Evolutionary conservation across 2,888 invertebrate species (phyloP).

Genomic region (Plebejus anna): DNA sequence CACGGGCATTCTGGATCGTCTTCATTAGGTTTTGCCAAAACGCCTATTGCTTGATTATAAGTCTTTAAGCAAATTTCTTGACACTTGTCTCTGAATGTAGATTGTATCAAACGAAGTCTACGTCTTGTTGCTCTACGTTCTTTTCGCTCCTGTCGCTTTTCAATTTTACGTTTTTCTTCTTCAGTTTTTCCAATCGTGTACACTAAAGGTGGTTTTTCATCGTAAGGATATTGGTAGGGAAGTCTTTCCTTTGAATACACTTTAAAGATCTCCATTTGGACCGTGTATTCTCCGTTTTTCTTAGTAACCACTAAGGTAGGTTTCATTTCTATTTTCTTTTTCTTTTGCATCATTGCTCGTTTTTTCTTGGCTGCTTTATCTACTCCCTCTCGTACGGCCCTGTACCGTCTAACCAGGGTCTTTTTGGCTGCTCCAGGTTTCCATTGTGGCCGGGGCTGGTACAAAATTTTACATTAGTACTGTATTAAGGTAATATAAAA

Average conservation of each 20-base stretch:
- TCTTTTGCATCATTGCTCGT: conserved; percentile 59
- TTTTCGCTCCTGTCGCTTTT: conserved; percentile 59
- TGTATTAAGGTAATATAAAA: background rate
- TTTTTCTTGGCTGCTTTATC: conserved; percentile 67
- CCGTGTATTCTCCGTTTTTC: conserved; percentile 63
- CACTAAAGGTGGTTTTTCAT: conserved; percentile 63
- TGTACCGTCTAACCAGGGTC: conserved; percentile 60
- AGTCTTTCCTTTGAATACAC: conserved; percentile 69
- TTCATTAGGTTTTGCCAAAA: conserved; percentile 61
- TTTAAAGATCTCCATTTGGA: conserved; percentile 72
- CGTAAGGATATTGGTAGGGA: conserved; percentile 66
- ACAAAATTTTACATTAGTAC: conserved; percentile 26
- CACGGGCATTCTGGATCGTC: conserved; percentile 69
- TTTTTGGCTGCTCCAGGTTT: conserved; percentile 68
- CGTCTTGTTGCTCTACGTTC: conserved; percentile 66
- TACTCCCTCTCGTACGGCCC: conserved; percentile 57
- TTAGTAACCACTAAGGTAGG: conserved; percentile 64
- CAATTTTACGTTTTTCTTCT: conserved; percentile 59
- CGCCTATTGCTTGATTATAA: conserved; percentile 70
- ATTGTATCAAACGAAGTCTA: conserved; percentile 63
- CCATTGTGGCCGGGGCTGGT: conserved; percentile 67
- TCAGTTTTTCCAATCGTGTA: conserved; percentile 69
- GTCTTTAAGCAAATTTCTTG: conserved; percentile 74
- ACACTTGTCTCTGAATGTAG: conserved; percentile 67
- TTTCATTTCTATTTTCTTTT: conserved; percentile 67